Conservation (phyloP, 2,888 invertebrate genomes). For the Monochamus alternatus region DNA sequence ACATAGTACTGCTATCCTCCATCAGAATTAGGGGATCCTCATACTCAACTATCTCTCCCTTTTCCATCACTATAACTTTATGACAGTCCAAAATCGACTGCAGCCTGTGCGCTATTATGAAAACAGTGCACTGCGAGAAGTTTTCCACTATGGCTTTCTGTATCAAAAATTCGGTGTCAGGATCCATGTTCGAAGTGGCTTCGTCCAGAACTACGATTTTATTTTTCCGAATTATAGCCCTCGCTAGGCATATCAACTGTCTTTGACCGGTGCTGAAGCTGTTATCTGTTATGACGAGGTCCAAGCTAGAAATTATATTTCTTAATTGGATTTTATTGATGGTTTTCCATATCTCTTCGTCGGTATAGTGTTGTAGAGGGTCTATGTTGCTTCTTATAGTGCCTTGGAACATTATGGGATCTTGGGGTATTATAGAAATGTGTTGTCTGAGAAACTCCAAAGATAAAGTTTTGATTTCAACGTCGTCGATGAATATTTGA, state of each 20-base stretch:
- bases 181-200: conserved; percentile 75
- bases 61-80: conserved; percentile 73
- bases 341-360: conserved; percentile 62
- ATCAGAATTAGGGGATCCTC: conserved; percentile 57
- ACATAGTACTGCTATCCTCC: conserved; percentile 55
- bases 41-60: conserved; percentile 67
- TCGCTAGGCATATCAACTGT: conserved; percentile 74
- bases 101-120: conserved; percentile 70
- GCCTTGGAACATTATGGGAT: conserved; percentile 73
- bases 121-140: conserved; percentile 73
- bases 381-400: conserved; percentile 71
- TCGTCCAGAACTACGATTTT: conserved; percentile 74
- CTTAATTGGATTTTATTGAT: conserved; percentile 67
- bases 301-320: conserved; percentile 64
- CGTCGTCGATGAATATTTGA: conserved; percentile 73
- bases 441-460: conserved; percentile 70
- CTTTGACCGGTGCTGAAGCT: conserved; percentile 69
- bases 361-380: conserved; percentile 57
- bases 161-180: conserved; percentile 73
- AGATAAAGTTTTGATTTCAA: conserved; percentile 68
- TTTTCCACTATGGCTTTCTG: conserved; percentile 73
- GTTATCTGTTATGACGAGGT: conserved; percentile 51
- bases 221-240: conserved; percentile 73
- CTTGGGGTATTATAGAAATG: conserved; percentile 73
- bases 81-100: conserved; percentile 76